Percentiles rank a stretch among this genome's conserved stretches.
These are phyloP conservation scores for Periparus ater DNA, from an alignment of 2,797 vertebrate species.

Conservation along the genomic window DNA sequence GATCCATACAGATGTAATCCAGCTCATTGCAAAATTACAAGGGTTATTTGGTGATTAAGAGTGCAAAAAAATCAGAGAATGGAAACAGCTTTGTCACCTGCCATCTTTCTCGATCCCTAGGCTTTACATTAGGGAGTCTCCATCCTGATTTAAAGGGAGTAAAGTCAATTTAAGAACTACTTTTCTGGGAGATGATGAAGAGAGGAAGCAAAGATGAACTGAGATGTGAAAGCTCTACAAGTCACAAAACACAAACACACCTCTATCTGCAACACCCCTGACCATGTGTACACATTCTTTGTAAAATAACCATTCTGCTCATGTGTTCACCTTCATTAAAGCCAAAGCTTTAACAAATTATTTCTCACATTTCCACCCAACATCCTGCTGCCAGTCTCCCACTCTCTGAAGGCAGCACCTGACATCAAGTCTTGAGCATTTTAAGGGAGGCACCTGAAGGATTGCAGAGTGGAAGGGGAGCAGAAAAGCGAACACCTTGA, in stretches of 20 bases:
- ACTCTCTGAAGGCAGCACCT: neutral
- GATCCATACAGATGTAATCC: neutral
- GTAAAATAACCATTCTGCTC: neutral
- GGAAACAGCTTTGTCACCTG: neutral
- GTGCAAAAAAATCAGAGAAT: neutral
- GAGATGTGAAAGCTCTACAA: neutral
- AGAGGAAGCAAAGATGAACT: neutral
- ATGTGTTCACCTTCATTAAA: neutral
- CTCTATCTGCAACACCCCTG: neutral
- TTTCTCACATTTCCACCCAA: neutral
- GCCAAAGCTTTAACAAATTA: neutral
- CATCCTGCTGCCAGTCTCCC: neutral
- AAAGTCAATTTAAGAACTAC: neutral
- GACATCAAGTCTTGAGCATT: neutral
- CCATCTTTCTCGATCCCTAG: neutral
- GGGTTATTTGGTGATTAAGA: neutral
- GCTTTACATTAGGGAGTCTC: neutral
- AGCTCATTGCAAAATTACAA: neutral
- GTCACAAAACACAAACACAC: neutral
- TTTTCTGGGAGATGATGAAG: neutral
- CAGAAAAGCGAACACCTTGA: neutral
- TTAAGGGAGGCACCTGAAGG: neutral
- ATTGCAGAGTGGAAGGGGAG: neutral
- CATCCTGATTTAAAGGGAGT: neutral
- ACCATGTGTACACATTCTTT: rapidly evolving